A percentile compares a stretch with the other conserved stretches of the same genome.
These are phyloP conservation scores for Elgaria multicarinata DNA, from an alignment of 2,113 vertebrate genomes.

Conservation along the genomic window DNA sequence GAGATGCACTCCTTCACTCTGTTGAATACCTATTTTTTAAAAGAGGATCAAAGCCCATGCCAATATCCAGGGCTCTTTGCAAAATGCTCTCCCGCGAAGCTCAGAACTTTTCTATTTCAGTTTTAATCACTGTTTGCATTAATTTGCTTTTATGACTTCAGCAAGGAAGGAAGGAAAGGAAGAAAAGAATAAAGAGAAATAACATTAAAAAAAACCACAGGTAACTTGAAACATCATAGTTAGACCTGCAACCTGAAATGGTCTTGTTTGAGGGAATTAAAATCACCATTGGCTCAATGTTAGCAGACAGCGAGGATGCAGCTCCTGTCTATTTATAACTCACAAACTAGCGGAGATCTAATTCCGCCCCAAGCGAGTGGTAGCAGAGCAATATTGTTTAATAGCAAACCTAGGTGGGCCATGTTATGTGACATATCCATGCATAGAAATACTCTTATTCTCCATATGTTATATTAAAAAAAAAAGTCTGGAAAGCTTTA, in stretches of 20 bases:
- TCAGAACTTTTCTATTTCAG: not conserved
- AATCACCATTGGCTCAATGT: slow-evolving; percentile 24
- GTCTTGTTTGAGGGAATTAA: slow-evolving; percentile 31
- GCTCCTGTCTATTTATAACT: slow-evolving; percentile 50
- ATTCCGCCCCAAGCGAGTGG: slow-evolving; percentile 18
- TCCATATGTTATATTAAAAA: slow-evolving; percentile 8
- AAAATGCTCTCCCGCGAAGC: not conserved
- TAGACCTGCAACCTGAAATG: not conserved
- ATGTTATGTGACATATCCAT: slow-evolving; percentile 1
- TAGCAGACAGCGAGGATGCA: slow-evolving; percentile 27
- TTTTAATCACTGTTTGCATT: not conserved
- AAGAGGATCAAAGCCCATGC: not conserved
- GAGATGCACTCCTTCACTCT: not conserved
- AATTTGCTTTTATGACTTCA: not conserved
- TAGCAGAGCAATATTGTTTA: slow-evolving; percentile 27
- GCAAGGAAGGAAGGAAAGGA: not conserved
- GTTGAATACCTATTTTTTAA: not conserved
- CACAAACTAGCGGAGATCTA: slow-evolving; percentile 32
- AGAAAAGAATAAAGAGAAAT: not conserved
- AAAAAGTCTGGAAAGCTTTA: slow-evolving; percentile 6
- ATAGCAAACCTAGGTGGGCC: slow-evolving; percentile 6
- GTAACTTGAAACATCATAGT: not conserved
- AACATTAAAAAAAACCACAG: not conserved
- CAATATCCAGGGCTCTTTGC: not conserved
- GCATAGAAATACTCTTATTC: not conserved